phyloP scores from a whole-genome alignment of 2,888 invertebrate species.

The Drosophila nigritarsus region DNA sequence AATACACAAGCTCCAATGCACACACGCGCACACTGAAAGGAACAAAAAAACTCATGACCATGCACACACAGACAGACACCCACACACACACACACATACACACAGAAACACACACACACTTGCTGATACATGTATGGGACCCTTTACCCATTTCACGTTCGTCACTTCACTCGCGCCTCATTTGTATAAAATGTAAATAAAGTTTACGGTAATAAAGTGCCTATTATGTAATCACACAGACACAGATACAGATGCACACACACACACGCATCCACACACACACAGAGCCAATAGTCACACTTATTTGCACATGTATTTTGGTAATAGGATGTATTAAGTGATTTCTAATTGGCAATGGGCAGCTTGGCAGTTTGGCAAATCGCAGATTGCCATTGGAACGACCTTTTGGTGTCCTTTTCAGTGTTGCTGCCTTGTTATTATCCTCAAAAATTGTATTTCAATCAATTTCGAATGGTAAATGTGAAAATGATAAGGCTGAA shows the following conservation, averaged over 20 bases:
- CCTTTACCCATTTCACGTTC: conserved; percentile 58
- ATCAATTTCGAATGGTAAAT: conserved; percentile 20
- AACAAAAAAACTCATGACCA: not conserved
- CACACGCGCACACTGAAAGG: conserved; percentile 3
- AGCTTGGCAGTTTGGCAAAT: conserved; percentile 9
- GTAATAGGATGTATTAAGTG: conserved; percentile 62
- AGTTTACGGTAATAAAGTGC: conserved; percentile 78
- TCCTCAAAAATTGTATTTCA: not conserved
- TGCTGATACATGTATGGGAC: conserved; percentile 17
- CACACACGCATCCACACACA: conserved; percentile 1
- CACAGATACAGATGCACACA: conserved; percentile 7
- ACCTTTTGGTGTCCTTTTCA: not conserved
- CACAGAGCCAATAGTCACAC: not conserved
- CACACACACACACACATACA: conserved; percentile 17
- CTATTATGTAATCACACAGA: conserved; percentile 67
- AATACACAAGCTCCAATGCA: conserved; percentile 18
- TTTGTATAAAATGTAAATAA: conserved; percentile 75
- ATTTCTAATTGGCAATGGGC: conserved; percentile 56
- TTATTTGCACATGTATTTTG: conserved; percentile 11
- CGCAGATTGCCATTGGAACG: conserved; percentile 3
- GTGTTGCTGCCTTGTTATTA: not conserved
- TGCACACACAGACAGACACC: conserved; percentile 6
- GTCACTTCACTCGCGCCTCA: conserved; percentile 59
- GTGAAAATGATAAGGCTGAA: conserved; percentile 15
- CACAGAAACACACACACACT: conserved; percentile 6